These are phyloP conservation scores for Sycophila sp. DNA, from an alignment of 1,140 invertebrate genomes.

Conservation along the genomic window DNA sequence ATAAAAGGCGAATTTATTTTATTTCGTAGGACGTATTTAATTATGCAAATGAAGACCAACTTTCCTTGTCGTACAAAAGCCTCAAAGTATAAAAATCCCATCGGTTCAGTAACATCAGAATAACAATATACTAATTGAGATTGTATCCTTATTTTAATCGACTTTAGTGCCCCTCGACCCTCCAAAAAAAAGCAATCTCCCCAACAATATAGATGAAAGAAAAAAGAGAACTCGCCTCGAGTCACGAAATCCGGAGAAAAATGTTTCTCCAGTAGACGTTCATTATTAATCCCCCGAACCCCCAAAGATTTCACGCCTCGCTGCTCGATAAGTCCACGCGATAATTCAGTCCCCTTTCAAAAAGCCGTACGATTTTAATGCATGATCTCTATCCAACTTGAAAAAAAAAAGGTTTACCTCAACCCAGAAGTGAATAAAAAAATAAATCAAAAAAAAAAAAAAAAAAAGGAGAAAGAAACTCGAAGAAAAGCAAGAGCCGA, in stretches of 20 bases:
- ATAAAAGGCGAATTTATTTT: too few relatives aligned
- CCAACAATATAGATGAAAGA: too few relatives aligned
- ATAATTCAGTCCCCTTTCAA: too few relatives aligned
- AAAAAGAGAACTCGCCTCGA: neutral
- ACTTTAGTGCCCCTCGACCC: neutral
- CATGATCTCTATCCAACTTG: too few relatives aligned
- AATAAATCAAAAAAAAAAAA: neutral
- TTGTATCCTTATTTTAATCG: neutral
- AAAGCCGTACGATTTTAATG: too few relatives aligned
- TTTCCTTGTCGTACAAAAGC: neutral
- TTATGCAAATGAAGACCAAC: neutral
- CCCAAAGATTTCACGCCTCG: too few relatives aligned
- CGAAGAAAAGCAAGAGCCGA: too few relatives aligned
- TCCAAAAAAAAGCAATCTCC: neutral
- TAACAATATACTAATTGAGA: neutral
- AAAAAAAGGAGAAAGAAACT: too few relatives aligned
- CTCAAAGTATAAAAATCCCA: neutral
- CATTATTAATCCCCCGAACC: neutral
- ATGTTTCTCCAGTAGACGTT: neutral
- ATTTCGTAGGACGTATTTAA: too few relatives aligned
- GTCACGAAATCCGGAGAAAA: slow-evolving; percentile 27
- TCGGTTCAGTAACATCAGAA: neutral
- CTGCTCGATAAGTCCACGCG: too few relatives aligned
- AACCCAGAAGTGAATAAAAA: too few relatives aligned
- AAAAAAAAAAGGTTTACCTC: too few relatives aligned